A percentile compares a stretch with the other conserved stretches of the same genome.
phyloP scores from a whole-genome alignment of 2,113 vertebrate species.

The Myotis brandtii region DNA sequence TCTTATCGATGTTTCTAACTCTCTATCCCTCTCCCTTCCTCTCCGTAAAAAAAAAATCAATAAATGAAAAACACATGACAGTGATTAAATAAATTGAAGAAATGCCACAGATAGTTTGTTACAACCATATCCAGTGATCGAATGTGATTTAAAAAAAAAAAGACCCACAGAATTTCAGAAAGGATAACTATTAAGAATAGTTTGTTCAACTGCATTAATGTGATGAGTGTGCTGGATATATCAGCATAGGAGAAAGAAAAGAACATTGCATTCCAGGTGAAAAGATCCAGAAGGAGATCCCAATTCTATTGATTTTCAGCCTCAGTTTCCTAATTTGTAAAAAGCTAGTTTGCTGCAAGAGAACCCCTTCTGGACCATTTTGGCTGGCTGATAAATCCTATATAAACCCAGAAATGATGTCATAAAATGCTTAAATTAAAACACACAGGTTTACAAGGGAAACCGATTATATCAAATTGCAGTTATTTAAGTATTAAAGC shows the following conservation, averaged over 20 bases:
- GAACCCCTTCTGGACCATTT: background rate
- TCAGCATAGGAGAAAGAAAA: background rate
- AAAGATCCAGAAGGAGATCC: background rate
- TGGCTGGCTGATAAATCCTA: background rate
- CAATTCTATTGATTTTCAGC: background rate
- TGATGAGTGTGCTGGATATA: background rate
- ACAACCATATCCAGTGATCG: background rate
- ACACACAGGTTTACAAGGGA: background rate
- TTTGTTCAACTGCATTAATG: background rate
- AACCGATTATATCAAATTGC: background rate
- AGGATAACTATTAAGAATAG: background rate
- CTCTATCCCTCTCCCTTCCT: no score
- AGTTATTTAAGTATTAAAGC: background rate
- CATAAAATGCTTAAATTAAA: constrained; percentile 33
- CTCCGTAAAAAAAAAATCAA: no score
- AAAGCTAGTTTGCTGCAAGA: background rate
- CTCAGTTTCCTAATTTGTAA: constrained; percentile 4
- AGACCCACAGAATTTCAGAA: background rate
- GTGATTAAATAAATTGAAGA: background rate
- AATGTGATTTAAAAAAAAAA: background rate
- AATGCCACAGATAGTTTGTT: background rate
- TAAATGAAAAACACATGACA: background rate
- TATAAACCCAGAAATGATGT: background rate
- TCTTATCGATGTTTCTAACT: no score
- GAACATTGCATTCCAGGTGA: background rate